phyloP scores from a whole-genome alignment of 2,888 invertebrate species.

The Hofmannophila pseudospretella region DNA sequence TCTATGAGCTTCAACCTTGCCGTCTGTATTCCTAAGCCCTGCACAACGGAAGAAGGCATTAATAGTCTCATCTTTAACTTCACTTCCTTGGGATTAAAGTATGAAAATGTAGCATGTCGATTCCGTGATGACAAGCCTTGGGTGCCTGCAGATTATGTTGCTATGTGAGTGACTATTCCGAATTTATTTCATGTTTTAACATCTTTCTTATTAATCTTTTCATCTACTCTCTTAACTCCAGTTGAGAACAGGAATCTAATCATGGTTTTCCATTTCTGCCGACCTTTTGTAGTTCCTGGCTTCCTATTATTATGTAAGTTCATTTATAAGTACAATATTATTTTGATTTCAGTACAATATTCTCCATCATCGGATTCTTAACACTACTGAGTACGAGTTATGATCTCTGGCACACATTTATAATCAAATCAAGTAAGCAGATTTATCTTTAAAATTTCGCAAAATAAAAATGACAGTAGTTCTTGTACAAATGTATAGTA shows the following conservation, averaged over 20 bases:
- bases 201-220: no score
- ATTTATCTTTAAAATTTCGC: no score
- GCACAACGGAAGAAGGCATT: constrained; percentile 25
- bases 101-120: constrained; percentile 25
- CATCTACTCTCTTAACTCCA: no score
- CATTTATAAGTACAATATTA: no score
- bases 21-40: constrained; percentile 33
- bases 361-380: constrained; percentile 14
- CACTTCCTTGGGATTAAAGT: constrained; percentile 19
- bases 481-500: no score
- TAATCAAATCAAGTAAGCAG: constrained; percentile 32
- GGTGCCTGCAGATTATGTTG: constrained; percentile 26
- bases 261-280: no score
- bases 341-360: not conserved
- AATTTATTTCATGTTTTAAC: no score
- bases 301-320: no score
- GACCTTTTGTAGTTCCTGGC: no score
- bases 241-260: no score
- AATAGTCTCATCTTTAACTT: constrained; percentile 19
- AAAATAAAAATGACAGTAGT: no score
- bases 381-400: constrained; percentile 42
- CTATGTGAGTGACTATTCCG: constrained; percentile 22
- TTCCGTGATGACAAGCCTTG: constrained; percentile 32
- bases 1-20: constrained; percentile 15
- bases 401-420: constrained; percentile 31